Conservation (phyloP, 2,797 vertebrate species). For the Botia almorhae region DNA sequence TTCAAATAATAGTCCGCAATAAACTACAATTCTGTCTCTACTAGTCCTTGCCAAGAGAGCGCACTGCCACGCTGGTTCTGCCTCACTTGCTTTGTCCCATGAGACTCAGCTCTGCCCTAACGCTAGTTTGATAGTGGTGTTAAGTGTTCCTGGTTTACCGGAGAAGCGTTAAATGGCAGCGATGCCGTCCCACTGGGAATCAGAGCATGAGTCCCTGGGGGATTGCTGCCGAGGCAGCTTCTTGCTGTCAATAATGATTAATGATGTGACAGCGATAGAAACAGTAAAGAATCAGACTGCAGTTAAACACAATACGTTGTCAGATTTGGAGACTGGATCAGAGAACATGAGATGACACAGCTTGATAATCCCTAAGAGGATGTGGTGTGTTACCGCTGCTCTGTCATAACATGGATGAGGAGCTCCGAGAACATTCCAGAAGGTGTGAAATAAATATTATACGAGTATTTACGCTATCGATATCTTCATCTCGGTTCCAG, state of each 20-base stretch:
- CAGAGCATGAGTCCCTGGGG: constrained; percentile 75
- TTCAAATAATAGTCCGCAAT: not conserved
- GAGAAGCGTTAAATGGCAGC: constrained; percentile 52
- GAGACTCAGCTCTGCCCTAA: constrained; percentile 41
- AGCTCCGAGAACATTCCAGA: constrained; percentile 31
- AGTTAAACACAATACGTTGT: constrained; percentile 69
- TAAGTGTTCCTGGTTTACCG: constrained; percentile 47
- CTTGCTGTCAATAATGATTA: constrained; percentile 81
- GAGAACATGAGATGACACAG: constrained; percentile 52
- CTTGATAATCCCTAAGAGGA: constrained; percentile 65
- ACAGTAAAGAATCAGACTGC: constrained; percentile 68
- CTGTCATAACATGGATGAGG: constrained; percentile 46
- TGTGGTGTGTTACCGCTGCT: constrained; percentile 42
- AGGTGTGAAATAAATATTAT: constrained; percentile 27
- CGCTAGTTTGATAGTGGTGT: constrained; percentile 44
- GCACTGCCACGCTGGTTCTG: constrained; percentile 5
- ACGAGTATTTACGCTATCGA: not conserved
- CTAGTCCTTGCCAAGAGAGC: constrained; percentile 5
- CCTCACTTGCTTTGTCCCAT: constrained; percentile 18
- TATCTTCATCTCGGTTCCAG: constrained; percentile 2
- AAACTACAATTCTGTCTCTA: not conserved
- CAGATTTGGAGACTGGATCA: constrained; percentile 62
- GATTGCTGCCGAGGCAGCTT: constrained; percentile 57
- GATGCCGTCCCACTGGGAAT: constrained; percentile 57
- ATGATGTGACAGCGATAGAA: constrained; percentile 68